Conservation (phyloP, 2,888 invertebrate species). For the Hypselothyrea guttata region DNA sequence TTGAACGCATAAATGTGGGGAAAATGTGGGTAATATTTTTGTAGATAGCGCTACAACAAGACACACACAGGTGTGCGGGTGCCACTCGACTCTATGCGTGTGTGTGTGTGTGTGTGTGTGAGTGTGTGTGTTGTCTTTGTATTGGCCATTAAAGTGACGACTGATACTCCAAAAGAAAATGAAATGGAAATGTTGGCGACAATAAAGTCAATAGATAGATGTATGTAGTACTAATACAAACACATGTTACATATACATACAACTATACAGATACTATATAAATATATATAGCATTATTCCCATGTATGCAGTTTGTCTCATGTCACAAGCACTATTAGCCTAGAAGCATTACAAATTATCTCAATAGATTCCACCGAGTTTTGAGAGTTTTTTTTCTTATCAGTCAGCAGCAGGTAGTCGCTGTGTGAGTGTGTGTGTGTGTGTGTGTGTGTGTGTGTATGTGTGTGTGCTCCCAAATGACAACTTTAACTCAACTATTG, state of each 20-base stretch:
- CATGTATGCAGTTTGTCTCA: too few relatives aligned
- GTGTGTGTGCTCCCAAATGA: slow-evolving; percentile 35
- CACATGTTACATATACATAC: too few relatives aligned
- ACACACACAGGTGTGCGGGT: slow-evolving; percentile 14
- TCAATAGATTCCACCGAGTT: slow-evolving; percentile 53
- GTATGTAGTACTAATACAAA: too few relatives aligned
- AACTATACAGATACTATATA: too few relatives aligned
- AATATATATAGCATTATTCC: not conserved
- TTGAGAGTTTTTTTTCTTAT: slow-evolving; percentile 47
- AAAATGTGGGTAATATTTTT: slow-evolving; percentile 65
- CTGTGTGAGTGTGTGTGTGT: slow-evolving; percentile 17
- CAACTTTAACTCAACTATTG: slow-evolving; percentile 47
- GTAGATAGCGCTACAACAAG: slow-evolving; percentile 39
- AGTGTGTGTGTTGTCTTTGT: slow-evolving; percentile 40
- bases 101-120: slow-evolving; percentile 14
- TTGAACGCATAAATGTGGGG: slow-evolving; percentile 66
- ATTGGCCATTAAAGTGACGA: slow-evolving; percentile 61
- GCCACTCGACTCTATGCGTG: not conserved
- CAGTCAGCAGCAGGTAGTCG: slow-evolving; percentile 46
- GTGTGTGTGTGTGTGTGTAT: slow-evolving; percentile 9
- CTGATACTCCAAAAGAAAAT: slow-evolving; percentile 45
- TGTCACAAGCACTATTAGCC: not conserved
- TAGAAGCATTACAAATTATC: slow-evolving; percentile 62
- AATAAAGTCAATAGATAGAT: slow-evolving; percentile 22
- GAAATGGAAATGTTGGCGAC: slow-evolving; percentile 38